Evolutionary conservation across 2,888 invertebrate genomes (phyloP), one percentile per base, ranked within the genome.

Genomic region (Lordiphosa fenestrarum): DNA sequence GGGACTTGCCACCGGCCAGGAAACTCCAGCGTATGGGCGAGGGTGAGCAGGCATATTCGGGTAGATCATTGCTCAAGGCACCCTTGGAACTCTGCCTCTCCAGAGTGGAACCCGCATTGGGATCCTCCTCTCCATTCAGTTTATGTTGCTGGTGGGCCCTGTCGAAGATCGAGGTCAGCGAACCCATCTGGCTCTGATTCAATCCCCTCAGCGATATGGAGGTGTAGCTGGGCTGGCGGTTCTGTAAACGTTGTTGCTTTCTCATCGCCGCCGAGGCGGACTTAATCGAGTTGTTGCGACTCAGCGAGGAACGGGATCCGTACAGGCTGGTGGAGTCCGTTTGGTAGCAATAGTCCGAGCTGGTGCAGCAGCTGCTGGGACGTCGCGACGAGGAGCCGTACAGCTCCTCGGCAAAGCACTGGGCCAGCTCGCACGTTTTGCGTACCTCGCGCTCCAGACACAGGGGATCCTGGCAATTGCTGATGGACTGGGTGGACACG

Each of bases 11-110:
- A 53, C 88, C 89, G 44, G 89, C 88, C 35, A 89, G 66, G 58
- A 89, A 90, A 47, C 89, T 89, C 90, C 90, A 90, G 62, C 89
- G 88, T 37, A 90, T 89, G 46, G 90, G 89, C 30, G 90, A 90
- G 4, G 90, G 89, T 6, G 89, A 89, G 60, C 89, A 89, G 23
- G 88, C 88, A 60, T 89, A 89, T 33, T 89, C 90, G 6, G 89
- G 89, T 54, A 90, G 73, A 47, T 88, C 88, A 57, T 84, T 86
- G 69, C 86, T 84, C 37, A 87, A 65, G 6, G 86, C 81, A 21
- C 88, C 89, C 59, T 89, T 89, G 35, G 88, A 88, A 44, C 84
- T 80, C 54, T 88, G 88, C 3, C 87, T 71, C 66, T 89, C 88
- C 58, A 90, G 80, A 6, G 89, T 89, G 15, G 78, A 82, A 4